phyloP scores from a whole-genome alignment of 2,888 invertebrate genomes.

The Metellina segmentata region DNA sequence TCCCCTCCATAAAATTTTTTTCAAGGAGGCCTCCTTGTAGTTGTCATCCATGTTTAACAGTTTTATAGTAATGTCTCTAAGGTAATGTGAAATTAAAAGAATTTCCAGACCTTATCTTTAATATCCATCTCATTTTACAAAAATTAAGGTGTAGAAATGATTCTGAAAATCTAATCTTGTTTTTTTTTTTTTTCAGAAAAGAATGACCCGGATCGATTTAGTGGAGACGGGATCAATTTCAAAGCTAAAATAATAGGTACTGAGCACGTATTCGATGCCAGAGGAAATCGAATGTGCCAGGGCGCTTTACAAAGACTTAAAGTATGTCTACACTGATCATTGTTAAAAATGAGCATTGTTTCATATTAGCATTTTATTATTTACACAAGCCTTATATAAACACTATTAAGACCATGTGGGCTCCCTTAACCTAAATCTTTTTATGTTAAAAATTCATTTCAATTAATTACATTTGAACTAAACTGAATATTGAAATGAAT shows the following conservation, averaged over 20 bases:
- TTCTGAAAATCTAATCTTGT: background rate
- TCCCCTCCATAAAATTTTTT: background rate
- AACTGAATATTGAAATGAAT: no score
- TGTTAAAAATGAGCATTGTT: no score
- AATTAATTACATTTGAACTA: no score
- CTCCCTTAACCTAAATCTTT: no score
- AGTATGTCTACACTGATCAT: conserved; percentile 82
- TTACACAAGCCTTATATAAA: no score
- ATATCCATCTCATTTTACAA: background rate
- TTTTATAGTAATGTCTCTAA: background rate
- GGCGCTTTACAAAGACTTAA: conserved; percentile 96
- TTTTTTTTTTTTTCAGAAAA: conserved; percentile 25
- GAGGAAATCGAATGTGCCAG: conserved; percentile 99
- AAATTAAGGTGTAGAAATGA: background rate
- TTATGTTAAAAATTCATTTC: no score
- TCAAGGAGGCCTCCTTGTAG: background rate
- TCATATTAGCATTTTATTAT: no score
- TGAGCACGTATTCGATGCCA: conserved; percentile 94
- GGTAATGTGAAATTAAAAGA: background rate
- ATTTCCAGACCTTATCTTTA: background rate
- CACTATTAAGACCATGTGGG: no score
- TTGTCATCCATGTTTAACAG: background rate
- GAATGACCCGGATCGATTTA: conserved; percentile 84
- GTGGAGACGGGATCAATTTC: conserved; percentile 97
- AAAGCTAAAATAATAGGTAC: conserved; percentile 99